Base-by-base conservation (phyloP, 2,797 vertebrate species). In the Allobates femoralis region DNA sequence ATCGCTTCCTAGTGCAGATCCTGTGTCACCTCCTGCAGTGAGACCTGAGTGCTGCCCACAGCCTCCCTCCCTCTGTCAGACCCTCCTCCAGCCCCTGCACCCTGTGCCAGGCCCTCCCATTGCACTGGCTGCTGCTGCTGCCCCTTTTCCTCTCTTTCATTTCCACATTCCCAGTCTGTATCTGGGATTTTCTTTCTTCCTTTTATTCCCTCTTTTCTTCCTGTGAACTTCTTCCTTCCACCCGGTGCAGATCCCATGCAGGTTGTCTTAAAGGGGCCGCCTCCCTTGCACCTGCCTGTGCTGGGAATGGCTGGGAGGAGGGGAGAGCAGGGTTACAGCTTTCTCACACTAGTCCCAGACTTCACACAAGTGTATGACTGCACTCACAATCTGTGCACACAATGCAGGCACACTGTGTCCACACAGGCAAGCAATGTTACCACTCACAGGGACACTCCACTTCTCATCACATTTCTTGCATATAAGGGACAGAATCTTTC, bases 191-290 rank as follows among this genome's bases (percentile, higher is more conserved):
- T 53, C 37, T 7, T 46, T 46, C 53, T 64, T 58, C 32, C 81
- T 28, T 58, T 37, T 67, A 26, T 26, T 16, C 74, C 21, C 46
- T 81, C 69, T 64, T 87, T 69, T 76, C 82, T 80, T 66, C 80
- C 80, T 62, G 81, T 75, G 79, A 86, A 81, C 74, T 86, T 66
- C 75, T 81, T 73, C 85, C 64, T 86, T 82, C 76, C 56, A 81
- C 85, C 85, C 85, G 79, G 85, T 71, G 83, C 85, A 76, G 71
- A 86, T 83, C 80, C 71, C 79, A 50, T 15, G 41, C 85, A 81
- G 69, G 41, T 82, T 46, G 32, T 32, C 80, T 78, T 82, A 83
- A 77, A 82, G 80, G 80, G 30, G 60, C 50, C 85, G 50, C 73
- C 71, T 16, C 51, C 64, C 37, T 34, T 85, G 64, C 84, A 86